Conservation (phyloP, 1,140 invertebrate species). For the Lethocerus indicus region DNA sequence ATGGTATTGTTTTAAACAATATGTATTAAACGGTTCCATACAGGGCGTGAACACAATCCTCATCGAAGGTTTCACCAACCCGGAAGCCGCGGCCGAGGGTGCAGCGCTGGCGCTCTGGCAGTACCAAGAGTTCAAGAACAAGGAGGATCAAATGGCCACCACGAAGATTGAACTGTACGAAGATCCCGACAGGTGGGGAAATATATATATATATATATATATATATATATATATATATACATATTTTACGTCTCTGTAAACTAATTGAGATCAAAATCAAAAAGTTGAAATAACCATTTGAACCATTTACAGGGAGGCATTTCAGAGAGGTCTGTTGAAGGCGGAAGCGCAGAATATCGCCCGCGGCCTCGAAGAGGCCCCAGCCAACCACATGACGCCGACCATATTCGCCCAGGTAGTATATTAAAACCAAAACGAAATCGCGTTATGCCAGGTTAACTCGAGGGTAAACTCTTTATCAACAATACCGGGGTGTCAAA, state of each 20-base stretch:
- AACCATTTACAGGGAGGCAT: slow-evolving; percentile 34
- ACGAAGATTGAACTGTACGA: slow-evolving; percentile 20
- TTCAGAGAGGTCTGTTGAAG: slow-evolving; percentile 51
- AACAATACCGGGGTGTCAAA: too few species aligned
- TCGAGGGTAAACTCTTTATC: too few species aligned
- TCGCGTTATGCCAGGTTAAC: too few species aligned
- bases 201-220: background rate
- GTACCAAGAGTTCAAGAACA: slow-evolving; percentile 47
- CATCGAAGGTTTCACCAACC: slow-evolving; percentile 35
- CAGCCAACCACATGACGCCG: slow-evolving; percentile 73
- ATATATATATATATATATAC: background rate
- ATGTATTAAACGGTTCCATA: too few species aligned
- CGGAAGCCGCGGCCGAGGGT: slow-evolving; percentile 61
- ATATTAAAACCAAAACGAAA: too few species aligned
- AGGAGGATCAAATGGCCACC: slow-evolving; percentile 27
- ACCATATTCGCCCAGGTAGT: slow-evolving; percentile 52
- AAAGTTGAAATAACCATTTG: too few species aligned
- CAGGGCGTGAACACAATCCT: slow-evolving; percentile 26
- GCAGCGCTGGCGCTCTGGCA: slow-evolving; percentile 38
- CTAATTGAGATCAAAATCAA: background rate
- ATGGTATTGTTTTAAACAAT: too few species aligned
- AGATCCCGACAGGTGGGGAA: slow-evolving; percentile 29
- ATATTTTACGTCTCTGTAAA: too few species aligned
- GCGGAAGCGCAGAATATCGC: slow-evolving; percentile 73
- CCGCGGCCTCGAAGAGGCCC: slow-evolving; percentile 55